Evolutionary conservation across 2,797 vertebrate species (phyloP).

Genomic region (Coilia nasus): DNA sequence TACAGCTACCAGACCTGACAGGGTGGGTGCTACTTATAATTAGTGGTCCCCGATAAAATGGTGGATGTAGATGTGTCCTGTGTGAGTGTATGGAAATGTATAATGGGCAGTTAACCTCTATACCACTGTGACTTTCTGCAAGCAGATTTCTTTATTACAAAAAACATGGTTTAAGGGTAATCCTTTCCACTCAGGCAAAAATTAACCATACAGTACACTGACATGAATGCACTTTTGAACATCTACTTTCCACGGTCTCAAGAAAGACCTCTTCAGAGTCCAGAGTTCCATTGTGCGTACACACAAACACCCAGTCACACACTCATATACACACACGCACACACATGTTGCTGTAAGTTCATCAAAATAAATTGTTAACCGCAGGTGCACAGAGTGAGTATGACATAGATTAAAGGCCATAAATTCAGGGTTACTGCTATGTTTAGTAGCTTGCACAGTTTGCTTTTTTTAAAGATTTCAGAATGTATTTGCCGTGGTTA

Average conservation of each 20-base stretch:
- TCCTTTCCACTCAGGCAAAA: constrained; percentile 92
- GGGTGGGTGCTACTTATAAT: background rate
- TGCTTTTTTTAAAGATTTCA: constrained; percentile 46
- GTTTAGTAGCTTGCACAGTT: constrained; percentile 56
- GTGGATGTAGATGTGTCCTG: background rate
- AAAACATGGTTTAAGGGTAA: constrained; percentile 85
- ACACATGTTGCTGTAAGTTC: constrained; percentile 72
- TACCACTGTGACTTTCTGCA: constrained; percentile 84
- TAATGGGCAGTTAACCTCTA: constrained; percentile 45
- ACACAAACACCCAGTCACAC: background rate
- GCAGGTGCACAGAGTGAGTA: constrained; percentile 68
- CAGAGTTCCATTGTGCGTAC: constrained; percentile 66
- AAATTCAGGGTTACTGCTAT: constrained; percentile 73
- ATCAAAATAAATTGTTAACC: constrained; percentile 66
- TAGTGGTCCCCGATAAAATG: background rate
- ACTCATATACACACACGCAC: background rate
- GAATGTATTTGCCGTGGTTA: constrained; percentile 56
- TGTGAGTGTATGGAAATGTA: constrained; percentile 14
- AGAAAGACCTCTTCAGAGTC: constrained; percentile 72
- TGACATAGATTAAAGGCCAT: constrained; percentile 72
- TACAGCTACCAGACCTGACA: background rate
- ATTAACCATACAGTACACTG: constrained; percentile 87
- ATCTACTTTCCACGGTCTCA: constrained; percentile 75
- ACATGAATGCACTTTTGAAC: constrained; percentile 85
- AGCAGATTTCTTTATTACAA: constrained; percentile 96